Base-by-base conservation (phyloP, 2,888 invertebrate genomes). In the Synanthedon formicaeformis region DNA sequence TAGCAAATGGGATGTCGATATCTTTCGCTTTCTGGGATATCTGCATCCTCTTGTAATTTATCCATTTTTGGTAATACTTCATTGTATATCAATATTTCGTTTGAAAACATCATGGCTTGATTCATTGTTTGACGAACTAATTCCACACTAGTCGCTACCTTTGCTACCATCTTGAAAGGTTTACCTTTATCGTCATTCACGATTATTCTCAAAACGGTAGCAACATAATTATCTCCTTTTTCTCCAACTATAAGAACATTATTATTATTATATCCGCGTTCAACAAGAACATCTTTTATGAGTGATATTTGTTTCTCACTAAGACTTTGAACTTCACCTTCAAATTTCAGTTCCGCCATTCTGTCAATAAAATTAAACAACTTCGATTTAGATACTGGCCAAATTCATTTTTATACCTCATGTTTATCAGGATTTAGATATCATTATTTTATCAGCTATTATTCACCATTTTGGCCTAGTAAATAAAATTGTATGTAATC, bases 121-220 rank as follows among this genome's bases (percentile, higher is more conserved):
- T 63, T 63, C 49, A 61, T 56, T n/a, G 50, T 52, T 10, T 50
- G 3, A 18, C 73, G 61, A 8, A 62, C 1, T 13, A 50, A 14
- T 55, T 67, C 67, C 0, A 50, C 2, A 0, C 57, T 23, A 1
- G 73, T 66, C 6, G 78, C 75, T 12, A 77, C 57, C 60, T 80
- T 80, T 0, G 66, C 75, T 8, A 80, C 60, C 58, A 78, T 67
- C 16, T 60, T 62, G 52, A 73, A 66, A n/a, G 57, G 50, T 40
- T 59, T 56, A 11, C 62, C 66, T 54, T 65, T 55, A 12, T 65
- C 63, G 18, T 60, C 56, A 56, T 65, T 55, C 12, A 50, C 50
- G 12, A n/a, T 50, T 12, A 50, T n/a, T 34, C 50, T 27, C 5
- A 50, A 40, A 27, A 62, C 56, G 34, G 55, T 55, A 16, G 62